These are phyloP conservation scores for Thamnophis elegans DNA, from an alignment of 2,797 vertebrate genomes.

Conservation along the genomic window DNA sequence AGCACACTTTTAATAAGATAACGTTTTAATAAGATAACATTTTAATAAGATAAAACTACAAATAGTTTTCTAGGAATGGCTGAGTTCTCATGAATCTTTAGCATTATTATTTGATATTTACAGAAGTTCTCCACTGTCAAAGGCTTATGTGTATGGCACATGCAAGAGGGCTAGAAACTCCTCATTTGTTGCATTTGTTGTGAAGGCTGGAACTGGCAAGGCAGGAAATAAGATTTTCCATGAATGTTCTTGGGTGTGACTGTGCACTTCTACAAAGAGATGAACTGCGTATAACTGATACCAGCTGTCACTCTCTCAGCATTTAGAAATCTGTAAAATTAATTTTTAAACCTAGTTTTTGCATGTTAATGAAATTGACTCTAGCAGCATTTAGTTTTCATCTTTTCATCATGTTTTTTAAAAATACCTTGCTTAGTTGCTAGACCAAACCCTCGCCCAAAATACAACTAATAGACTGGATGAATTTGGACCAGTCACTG, in stretches of 20 bases:
- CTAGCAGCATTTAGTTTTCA: not conserved
- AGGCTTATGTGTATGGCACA: not conserved
- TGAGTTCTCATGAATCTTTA: not conserved
- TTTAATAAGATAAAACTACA: not conserved
- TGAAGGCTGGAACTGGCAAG: not conserved
- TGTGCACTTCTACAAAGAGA: not conserved
- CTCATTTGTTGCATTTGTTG: not conserved
- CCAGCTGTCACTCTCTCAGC: not conserved
- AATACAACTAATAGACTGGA: not conserved
- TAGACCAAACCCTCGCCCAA: not conserved
- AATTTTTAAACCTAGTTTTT: not conserved
- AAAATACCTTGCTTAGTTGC: not conserved
- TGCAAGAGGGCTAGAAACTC: not conserved
- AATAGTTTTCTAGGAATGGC: not conserved
- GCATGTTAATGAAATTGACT: not conserved
- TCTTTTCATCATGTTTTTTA: not conserved
- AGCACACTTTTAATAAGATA: not conserved
- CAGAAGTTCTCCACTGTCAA: not conserved
- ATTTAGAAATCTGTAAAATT: not conserved
- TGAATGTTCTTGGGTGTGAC: not conserved
- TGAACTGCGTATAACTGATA: not conserved
- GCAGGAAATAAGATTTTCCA: not conserved
- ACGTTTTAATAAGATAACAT: not conserved
- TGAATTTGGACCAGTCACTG: too few relatives aligned
- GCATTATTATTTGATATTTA: not conserved